These are phyloP conservation scores for Drosophila heteroneura DNA, from an alignment of 2,888 invertebrate genomes.

Conservation along the genomic window DNA sequence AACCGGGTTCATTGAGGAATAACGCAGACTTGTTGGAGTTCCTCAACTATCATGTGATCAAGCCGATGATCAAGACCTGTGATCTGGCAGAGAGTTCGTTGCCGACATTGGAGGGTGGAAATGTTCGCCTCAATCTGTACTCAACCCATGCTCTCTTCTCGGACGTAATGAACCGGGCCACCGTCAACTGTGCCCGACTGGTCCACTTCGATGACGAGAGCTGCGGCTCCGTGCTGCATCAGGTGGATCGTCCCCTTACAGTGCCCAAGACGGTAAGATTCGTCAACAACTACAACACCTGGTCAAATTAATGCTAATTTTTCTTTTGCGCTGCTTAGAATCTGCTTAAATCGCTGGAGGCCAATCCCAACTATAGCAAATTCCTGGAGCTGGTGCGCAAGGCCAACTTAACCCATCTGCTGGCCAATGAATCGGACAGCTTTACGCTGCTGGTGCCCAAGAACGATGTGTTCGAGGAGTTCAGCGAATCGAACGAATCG, in stretches of 20 bases:
- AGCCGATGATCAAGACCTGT: slow-evolving; percentile 87
- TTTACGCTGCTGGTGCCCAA: slow-evolving; percentile 84
- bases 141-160: slow-evolving; percentile 87
- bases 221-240: slow-evolving; percentile 89
- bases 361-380: slow-evolving; percentile 84
- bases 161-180: slow-evolving; percentile 87
- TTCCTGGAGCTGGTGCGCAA: slow-evolving; percentile 82
- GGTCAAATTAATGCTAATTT: background rate
- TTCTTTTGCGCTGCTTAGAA: slow-evolving; percentile 59
- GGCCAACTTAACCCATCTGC: slow-evolving; percentile 83
- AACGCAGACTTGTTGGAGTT: slow-evolving; percentile 87
- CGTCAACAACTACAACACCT: background rate
- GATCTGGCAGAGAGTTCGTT: slow-evolving; percentile 87
- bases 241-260: slow-evolving; percentile 87
- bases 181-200: slow-evolving; percentile 89
- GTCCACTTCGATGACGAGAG: slow-evolving; percentile 88
- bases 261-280: slow-evolving; percentile 81
- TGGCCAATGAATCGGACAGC: slow-evolving; percentile 79
- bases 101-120: slow-evolving; percentile 86
- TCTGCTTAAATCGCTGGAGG: slow-evolving; percentile 80
- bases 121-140: slow-evolving; percentile 88
- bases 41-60: slow-evolving; percentile 88
- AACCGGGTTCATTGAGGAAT: slow-evolving; percentile 82
- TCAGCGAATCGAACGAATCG: slow-evolving; percentile 72
- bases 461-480: slow-evolving; percentile 84